phyloP scores from a whole-genome alignment of 2,113 vertebrate genomes.

The Vanacampus margaritifer region DNA sequence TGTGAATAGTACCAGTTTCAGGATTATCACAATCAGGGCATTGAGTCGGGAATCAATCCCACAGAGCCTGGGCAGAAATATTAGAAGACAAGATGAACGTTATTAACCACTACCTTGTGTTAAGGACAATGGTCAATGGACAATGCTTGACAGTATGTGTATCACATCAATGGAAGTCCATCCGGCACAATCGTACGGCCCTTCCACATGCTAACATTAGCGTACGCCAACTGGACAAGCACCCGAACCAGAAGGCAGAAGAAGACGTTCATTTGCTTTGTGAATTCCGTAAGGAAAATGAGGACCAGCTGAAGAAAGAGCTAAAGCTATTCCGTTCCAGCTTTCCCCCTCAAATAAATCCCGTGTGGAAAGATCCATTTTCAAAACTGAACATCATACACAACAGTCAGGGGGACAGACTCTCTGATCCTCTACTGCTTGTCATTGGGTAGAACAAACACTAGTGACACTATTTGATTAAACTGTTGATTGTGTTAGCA shows the following conservation, averaged over 20 bases:
- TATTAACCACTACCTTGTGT: background rate
- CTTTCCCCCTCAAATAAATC: background rate
- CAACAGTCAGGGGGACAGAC: background rate
- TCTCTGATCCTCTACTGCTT: background rate
- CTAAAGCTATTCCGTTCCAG: slow-evolving; percentile 5
- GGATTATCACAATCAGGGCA: no score
- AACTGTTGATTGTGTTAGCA: no score
- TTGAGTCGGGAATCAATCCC: no score
- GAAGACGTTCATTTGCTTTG: background rate
- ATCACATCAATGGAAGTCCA: background rate
- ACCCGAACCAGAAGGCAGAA: background rate
- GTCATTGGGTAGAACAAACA: background rate
- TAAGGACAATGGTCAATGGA: slow-evolving; percentile 36
- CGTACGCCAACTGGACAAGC: background rate
- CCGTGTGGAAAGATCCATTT: background rate
- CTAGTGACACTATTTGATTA: background rate
- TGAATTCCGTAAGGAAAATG: slow-evolving; percentile 7
- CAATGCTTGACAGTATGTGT: slow-evolving; percentile 10
- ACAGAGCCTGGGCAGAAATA: no score
- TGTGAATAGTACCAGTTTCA: no score
- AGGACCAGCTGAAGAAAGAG: slow-evolving; percentile 11
- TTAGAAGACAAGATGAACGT: no score
- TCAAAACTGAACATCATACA: background rate
- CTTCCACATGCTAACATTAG: background rate
- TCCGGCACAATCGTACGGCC: background rate